Evolutionary conservation across 2,888 invertebrate species (phyloP), one percentile per base, ranked within the genome.

Genomic region (Euplexia lucipara): DNA sequence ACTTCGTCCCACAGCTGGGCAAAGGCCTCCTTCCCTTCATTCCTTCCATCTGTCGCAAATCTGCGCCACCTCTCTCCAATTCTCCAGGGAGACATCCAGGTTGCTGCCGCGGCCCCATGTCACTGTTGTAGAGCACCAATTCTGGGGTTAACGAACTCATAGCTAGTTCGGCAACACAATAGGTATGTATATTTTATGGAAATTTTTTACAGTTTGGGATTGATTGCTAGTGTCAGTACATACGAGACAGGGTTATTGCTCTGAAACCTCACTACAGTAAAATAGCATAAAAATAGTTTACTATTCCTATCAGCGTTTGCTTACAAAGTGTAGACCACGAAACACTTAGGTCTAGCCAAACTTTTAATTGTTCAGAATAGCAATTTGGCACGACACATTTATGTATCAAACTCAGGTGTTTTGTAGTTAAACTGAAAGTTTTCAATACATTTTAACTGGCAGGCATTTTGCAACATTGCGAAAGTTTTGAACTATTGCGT

Each of bases 331-430:
- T 34, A 16, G 22, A 39, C 54, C 47, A n/a, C 32, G 14, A 22
- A 56, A 47, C 26, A 32, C 12, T 66, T 45, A 60, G 9, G 34
- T 10, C 34, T 20, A 48, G 26, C 3, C 10, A 53, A 70, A 70
- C 39, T 73, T 66, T 53, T 59, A 72, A 70, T 70, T 70, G 66
- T 6, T 9, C n/a, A 53, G 26, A 58, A 48, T 35, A 53, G 22
- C 48, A 72, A 53, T 72, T 66, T 66, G 3, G 37, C 20, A 14
- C 18, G 14, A 66, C 49, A 66, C 52, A 58, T 41, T n/a, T 44
- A 53, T 22, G 34, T 53, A 53, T 32, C 39, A 41, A 49, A 54
- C 49, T 49, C 67, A 70, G 65, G 65, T 73, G 67, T 59, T 49
- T 30, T 32, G 30, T 1, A 34, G 32, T 71, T 41, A 8, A 32